Evolutionary conservation across 2,113 vertebrate species (phyloP).

Genomic region (Beaufortia kweichowensis): DNA sequence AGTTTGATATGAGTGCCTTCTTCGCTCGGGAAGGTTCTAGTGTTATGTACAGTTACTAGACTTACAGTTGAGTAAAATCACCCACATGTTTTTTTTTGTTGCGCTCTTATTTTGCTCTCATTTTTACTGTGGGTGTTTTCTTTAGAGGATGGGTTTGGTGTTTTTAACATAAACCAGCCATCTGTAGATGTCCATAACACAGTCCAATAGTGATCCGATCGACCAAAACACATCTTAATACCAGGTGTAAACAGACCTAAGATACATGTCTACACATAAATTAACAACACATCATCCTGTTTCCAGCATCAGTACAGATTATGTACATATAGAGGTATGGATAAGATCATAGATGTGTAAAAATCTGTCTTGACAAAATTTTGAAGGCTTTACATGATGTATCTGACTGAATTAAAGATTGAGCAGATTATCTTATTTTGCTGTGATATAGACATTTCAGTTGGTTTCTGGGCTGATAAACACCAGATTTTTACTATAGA

Average conservation of each 20-base stretch:
- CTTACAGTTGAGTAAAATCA: slow-evolving; percentile 87
- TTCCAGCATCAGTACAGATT: too few relatives aligned
- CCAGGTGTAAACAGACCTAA: too few relatives aligned
- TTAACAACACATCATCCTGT: too few relatives aligned
- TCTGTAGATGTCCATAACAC: background rate
- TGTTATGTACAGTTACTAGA: slow-evolving; percentile 79
- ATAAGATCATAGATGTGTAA: too few relatives aligned
- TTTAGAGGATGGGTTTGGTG: slow-evolving; percentile 25
- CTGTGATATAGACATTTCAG: background rate
- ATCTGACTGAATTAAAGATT: background rate
- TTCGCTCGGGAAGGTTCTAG: slow-evolving; percentile 68
- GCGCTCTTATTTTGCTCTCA: slow-evolving; percentile 55
- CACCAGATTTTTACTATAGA: slow-evolving; percentile 8
- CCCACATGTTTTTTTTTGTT: slow-evolving; percentile 59
- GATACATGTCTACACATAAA: too few relatives aligned
- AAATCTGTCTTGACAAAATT: too few relatives aligned
- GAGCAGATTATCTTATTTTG: background rate
- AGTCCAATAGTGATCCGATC: background rate
- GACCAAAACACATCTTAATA: too few relatives aligned
- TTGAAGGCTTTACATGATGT: too few relatives aligned
- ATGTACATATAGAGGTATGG: too few relatives aligned
- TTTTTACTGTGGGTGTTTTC: slow-evolving; percentile 51
- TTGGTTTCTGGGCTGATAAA: slow-evolving; percentile 6
- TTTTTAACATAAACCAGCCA: slow-evolving; percentile 1
- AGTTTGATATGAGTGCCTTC: slow-evolving; percentile 95